A percentile compares a stretch with the other conserved stretches of the same genome.
phyloP scores from a whole-genome alignment of 2,888 invertebrate species.

The Lordiphosa fenestrarum region DNA sequence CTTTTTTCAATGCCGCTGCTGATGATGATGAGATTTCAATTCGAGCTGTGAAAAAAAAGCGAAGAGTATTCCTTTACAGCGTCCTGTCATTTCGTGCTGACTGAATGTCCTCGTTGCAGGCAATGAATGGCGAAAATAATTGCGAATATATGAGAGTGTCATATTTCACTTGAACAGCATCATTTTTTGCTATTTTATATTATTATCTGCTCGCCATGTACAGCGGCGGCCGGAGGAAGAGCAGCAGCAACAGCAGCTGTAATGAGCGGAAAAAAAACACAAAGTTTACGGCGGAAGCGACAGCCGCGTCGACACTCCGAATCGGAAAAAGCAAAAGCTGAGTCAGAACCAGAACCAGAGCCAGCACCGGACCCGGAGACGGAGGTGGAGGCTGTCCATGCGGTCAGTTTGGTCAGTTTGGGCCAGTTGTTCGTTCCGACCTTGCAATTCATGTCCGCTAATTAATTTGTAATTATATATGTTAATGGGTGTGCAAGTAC shows the following conservation, averaged over 20 bases:
- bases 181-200: conserved; percentile 31
- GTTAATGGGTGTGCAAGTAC: conserved; percentile 51
- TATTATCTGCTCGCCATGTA: conserved; percentile 61
- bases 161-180: conserved; percentile 64
- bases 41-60: neutral
- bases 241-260: conserved; percentile 4
- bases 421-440: conserved; percentile 36
- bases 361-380: conserved; percentile 26
- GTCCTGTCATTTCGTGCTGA: conserved; percentile 22
- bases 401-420: conserved; percentile 7
- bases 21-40: no score
- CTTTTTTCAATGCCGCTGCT: no score
- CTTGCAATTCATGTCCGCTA: conserved; percentile 69
- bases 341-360: conserved; percentile 14
- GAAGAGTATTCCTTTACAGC: conserved; percentile 11
- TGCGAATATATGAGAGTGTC: conserved; percentile 67
- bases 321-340: conserved; percentile 24
- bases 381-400: conserved; percentile 18
- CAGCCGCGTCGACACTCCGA: conserved; percentile 59
- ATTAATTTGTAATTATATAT: conserved; percentile 72
- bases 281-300: conserved; percentile 65
- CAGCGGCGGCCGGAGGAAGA: conserved; percentile 16
- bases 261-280: conserved; percentile 41
- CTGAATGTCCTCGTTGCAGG: conserved; percentile 32
- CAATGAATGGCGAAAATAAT: conserved; percentile 68